These are phyloP conservation scores for Amblyraja radiata DNA, from an alignment of 2,797 vertebrate species.

Conservation along the genomic window DNA sequence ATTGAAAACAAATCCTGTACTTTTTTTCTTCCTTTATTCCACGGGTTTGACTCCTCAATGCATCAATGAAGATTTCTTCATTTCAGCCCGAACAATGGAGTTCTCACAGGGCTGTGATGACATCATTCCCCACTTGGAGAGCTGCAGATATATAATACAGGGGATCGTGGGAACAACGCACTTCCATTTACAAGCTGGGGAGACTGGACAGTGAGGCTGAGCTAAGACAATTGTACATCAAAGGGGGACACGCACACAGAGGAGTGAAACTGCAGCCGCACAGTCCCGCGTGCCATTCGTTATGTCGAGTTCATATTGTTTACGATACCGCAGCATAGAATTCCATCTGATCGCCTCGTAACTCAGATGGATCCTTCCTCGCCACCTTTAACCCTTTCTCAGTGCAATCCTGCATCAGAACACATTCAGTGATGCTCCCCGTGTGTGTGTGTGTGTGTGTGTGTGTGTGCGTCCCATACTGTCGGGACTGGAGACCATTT, in stretches of 20 bases:
- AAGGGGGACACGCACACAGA: not conserved
- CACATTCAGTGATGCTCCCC: not conserved
- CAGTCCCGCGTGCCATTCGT: not conserved
- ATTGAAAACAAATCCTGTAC: constrained; percentile 28
- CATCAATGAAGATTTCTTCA: constrained; percentile 29
- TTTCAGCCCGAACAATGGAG: constrained; percentile 19
- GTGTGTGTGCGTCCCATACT: not conserved
- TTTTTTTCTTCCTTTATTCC: constrained; percentile 17
- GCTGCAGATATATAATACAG: constrained; percentile 17
- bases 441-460: too few relatives aligned
- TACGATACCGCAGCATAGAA: not conserved
- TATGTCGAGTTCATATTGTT: not conserved
- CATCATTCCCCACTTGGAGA: constrained; percentile 33
- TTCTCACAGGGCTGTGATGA: constrained; percentile 27
- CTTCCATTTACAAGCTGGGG: constrained; percentile 23
- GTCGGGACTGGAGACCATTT: constrained; percentile 6
- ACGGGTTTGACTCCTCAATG: constrained; percentile 27
- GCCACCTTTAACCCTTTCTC: constrained; percentile 27
- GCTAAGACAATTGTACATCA: constrained; percentile 21
- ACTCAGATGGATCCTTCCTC: not conserved
- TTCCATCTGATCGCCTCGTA: constrained; percentile 13
- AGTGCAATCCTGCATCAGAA: not conserved
- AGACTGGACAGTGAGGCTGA: constrained; percentile 20
- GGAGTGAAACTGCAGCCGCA: not conserved
- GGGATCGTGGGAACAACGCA: constrained; percentile 34